Conservation (phyloP, 2,888 invertebrate genomes). For the Ellobium chinense region DNA sequence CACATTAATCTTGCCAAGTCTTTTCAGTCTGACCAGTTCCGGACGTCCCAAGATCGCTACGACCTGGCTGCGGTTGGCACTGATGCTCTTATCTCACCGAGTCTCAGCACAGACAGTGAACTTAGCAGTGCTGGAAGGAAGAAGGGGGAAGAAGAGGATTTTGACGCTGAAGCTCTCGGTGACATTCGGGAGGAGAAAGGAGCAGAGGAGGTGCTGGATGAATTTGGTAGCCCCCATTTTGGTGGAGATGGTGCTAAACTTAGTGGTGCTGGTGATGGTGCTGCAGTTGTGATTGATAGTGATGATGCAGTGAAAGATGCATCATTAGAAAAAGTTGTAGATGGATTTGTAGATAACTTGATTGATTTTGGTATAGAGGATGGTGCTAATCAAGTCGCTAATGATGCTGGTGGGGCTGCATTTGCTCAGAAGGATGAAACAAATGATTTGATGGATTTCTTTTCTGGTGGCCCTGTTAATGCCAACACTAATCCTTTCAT, state of each 20-base stretch:
- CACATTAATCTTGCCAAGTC: conserved; percentile 43
- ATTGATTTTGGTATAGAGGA: background rate
- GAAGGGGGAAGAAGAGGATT: background rate
- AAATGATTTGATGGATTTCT: background rate
- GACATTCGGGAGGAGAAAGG: background rate
- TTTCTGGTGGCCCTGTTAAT: no score
- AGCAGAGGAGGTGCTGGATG: background rate
- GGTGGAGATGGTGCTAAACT: background rate
- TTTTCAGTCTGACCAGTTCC: conserved; percentile 37
- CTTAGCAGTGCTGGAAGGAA: background rate
- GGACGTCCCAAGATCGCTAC: conserved; percentile 38
- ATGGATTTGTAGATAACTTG: background rate
- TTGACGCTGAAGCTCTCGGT: background rate
- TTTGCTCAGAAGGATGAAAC: background rate
- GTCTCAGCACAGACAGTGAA: conserved; percentile 45
- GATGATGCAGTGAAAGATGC: background rate
- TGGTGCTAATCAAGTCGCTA: background rate
- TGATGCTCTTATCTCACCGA: conserved; percentile 38
- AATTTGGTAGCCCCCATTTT: background rate
- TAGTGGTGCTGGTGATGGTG: background rate
- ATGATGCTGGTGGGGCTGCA: background rate
- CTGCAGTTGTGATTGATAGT: background rate
- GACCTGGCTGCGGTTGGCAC: conserved; percentile 41
- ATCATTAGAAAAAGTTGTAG: no score
- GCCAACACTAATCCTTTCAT: background rate